phyloP scores from a whole-genome alignment of 2,888 invertebrate genomes.

The Margaritifera margaritifera region DNA sequence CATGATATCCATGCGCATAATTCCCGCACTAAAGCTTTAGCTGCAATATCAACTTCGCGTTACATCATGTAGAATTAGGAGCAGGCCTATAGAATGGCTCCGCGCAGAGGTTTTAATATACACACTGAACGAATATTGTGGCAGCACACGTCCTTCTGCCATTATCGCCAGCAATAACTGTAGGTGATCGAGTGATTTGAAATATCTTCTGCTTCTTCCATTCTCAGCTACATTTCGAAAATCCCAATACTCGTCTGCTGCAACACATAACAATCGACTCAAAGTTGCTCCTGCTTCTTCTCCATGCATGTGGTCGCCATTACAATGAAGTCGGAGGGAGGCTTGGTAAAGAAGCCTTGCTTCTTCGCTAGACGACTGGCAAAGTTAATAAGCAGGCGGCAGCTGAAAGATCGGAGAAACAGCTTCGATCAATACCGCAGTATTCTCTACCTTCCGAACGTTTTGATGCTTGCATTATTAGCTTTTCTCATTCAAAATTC shows the following conservation, averaged over 20 bases:
- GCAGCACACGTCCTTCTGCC: too few species aligned
- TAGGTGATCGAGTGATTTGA: too few species aligned
- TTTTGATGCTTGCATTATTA: conserved; percentile 50
- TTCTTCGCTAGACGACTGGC: conserved; percentile 19
- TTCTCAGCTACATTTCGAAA: too few species aligned
- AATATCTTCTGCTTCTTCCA: too few species aligned
- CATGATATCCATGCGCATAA: too few species aligned
- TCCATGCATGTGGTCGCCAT: background rate
- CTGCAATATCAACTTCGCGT: background rate
- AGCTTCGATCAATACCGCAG: conserved; percentile 16
- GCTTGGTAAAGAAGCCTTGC: background rate
- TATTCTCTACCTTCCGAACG: conserved; percentile 16
- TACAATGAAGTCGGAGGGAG: background rate
- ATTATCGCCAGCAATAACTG: too few species aligned
- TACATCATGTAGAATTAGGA: background rate
- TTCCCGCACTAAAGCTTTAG: background rate
- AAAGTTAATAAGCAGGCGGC: conserved; percentile 19
- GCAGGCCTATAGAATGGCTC: background rate
- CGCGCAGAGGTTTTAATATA: background rate
- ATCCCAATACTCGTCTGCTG: too few species aligned
- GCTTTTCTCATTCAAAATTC: conserved; percentile 53
- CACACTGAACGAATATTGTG: too few species aligned
- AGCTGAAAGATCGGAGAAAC: conserved; percentile 25
- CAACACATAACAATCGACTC: background rate
- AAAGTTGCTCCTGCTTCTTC: background rate